phyloP scores from a whole-genome alignment of 92 coral and sea anemone species.

The Scolanthus callimorphus region DNA sequence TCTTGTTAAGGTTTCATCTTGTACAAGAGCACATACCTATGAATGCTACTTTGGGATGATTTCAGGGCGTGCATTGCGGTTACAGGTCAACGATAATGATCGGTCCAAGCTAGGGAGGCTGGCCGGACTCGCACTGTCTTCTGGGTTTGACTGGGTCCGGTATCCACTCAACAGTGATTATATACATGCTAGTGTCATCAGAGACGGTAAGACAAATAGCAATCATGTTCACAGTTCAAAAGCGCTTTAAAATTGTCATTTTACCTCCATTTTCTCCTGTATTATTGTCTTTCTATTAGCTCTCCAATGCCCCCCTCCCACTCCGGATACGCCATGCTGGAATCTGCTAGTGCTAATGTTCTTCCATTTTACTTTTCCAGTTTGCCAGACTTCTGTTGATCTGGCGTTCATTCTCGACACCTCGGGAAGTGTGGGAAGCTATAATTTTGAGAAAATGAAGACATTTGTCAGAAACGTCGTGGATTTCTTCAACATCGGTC shows the following conservation, averaged over 20 bases:
- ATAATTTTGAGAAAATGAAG: slow-evolving; percentile 65
- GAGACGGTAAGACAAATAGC: slow-evolving; percentile 99
- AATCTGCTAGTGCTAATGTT: too few species aligned
- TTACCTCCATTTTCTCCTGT: too few species aligned
- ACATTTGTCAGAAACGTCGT: slow-evolving; percentile 77
- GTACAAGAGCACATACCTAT: too few species aligned
- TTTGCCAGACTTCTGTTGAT: slow-evolving; percentile 96
- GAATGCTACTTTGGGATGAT: too few species aligned
- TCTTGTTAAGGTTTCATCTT: too few species aligned
- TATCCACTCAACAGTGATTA: slow-evolving; percentile 44
- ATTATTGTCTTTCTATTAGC: too few species aligned
- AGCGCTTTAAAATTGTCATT: too few species aligned
- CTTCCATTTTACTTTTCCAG: too few species aligned
- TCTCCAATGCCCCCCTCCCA: too few species aligned
- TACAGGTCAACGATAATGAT: slow-evolving; percentile 67
- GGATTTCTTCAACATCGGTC: slow-evolving; percentile 92
- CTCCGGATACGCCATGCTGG: too few species aligned
- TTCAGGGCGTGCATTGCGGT: slow-evolving; percentile 88
- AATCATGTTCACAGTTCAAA: too few species aligned
- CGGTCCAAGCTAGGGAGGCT: slow-evolving; percentile 54
- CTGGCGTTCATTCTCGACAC: slow-evolving; percentile 82
- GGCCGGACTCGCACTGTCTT: slow-evolving; percentile 77
- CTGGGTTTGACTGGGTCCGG: slow-evolving; percentile 96
- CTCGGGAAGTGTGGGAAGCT: slow-evolving; percentile 80
- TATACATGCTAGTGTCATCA: slow-evolving; percentile 84